phyloP scores from a whole-genome alignment of 2,888 invertebrate species.

The Ceraclea dissimilis region DNA sequence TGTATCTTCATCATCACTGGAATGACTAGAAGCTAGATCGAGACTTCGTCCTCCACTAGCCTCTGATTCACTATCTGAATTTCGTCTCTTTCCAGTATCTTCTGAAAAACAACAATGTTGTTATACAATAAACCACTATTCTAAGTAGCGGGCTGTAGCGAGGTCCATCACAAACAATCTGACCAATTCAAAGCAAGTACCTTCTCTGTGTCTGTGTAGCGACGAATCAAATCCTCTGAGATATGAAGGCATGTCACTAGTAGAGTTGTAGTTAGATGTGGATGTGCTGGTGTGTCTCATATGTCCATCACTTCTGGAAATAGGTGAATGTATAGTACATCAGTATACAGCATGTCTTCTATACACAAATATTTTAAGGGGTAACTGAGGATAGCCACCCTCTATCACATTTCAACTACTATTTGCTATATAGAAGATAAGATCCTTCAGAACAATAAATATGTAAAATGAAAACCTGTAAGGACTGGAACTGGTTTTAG shows the following conservation, averaged over 20 bases:
- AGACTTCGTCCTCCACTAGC: slow-evolving; percentile 68
- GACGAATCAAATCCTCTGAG: slow-evolving; percentile 55
- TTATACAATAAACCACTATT: not conserved
- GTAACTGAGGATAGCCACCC: too few species aligned
- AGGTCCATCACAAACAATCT: not conserved
- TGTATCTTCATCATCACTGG: slow-evolving; percentile 82
- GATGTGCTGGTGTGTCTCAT: slow-evolving; percentile 77
- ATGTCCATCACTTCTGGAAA: slow-evolving; percentile 69
- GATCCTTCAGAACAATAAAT: too few species aligned
- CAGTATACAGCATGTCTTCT: not conserved
- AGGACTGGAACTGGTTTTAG: slow-evolving; percentile 89
- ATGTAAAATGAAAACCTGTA: slow-evolving; percentile 56
- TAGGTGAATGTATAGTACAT: too few species aligned
- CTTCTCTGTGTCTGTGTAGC: slow-evolving; percentile 47
- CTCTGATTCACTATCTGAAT: slow-evolving; percentile 74
- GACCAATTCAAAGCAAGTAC: too few species aligned
- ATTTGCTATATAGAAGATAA: too few species aligned
- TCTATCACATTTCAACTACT: not conserved
- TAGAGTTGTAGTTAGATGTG: slow-evolving; percentile 80
- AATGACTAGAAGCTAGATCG: slow-evolving; percentile 91
- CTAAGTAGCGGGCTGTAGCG: too few species aligned
- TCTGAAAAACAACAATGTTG: slow-evolving; percentile 29
- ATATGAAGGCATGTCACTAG: slow-evolving; percentile 69
- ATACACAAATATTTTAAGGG: not conserved
- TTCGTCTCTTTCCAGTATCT: slow-evolving; percentile 36